Conservation (phyloP, 1,140 invertebrate species). For the Stegodyphus mimosarum region DNA sequence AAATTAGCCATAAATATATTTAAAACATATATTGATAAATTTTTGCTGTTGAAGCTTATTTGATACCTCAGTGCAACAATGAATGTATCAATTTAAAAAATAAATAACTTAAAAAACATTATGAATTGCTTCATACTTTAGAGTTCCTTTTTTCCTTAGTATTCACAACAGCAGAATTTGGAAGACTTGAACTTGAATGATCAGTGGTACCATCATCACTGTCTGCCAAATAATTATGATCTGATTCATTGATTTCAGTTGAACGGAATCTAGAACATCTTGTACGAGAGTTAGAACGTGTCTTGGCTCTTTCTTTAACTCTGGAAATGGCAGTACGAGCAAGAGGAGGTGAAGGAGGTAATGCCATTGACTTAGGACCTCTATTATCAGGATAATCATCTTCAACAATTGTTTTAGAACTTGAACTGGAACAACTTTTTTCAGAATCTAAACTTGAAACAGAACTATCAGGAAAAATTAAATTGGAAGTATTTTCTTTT, state of each 20-base stretch:
- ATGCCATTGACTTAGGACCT: constrained; percentile 57
- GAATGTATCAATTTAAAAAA: too few species aligned
- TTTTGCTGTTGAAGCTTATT: too few species aligned
- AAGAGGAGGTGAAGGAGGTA: constrained; percentile 80
- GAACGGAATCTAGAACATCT: constrained; percentile 61
- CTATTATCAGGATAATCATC: constrained; percentile 50
- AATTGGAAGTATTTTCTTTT: constrained; percentile 6
- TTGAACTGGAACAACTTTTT: neutral
- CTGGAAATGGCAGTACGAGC: constrained; percentile 78
- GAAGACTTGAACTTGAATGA: constrained; percentile 49
- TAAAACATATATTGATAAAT: too few species aligned
- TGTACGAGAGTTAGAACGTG: constrained; percentile 70
- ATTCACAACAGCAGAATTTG: neutral
- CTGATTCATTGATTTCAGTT: constrained; percentile 11
- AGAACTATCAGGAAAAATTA: neutral
- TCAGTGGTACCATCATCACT: constrained; percentile 55
- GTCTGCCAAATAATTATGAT: constrained; percentile 40
- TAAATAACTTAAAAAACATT: too few species aligned
- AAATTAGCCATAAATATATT: too few species aligned
- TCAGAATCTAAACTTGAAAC: constrained; percentile 32
- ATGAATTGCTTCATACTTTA: neutral
- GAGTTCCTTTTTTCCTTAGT: constrained; percentile 20
- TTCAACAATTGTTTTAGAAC: constrained; percentile 17
- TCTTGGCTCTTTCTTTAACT: constrained; percentile 74
- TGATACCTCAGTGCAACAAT: too few species aligned